A percentile compares a stretch with the other conserved stretches of the same genome.
Evolutionary conservation across 2,888 invertebrate genomes (phyloP).

Genomic region (Osedax frankpressi): DNA sequence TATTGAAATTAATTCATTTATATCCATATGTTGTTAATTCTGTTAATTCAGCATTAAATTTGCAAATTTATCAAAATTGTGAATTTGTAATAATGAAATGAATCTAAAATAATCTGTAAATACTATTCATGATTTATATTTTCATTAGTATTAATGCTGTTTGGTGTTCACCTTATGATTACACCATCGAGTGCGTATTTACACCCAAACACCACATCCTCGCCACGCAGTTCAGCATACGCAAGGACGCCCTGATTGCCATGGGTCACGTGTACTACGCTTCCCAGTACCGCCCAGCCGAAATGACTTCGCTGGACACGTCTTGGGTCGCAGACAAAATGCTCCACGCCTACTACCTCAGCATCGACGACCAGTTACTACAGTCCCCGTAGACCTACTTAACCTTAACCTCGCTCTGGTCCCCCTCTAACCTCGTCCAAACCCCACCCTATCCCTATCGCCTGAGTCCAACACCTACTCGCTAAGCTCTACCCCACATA

Average conservation of each 20-base stretch:
- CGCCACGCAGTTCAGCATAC: slow-evolving; percentile 65
- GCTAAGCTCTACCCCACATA: background rate
- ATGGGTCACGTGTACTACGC: slow-evolving; percentile 83
- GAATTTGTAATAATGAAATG: too few species aligned
- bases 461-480: background rate
- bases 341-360: slow-evolving; percentile 72
- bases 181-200: too few species aligned
- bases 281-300: slow-evolving; percentile 47
- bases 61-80: too few species aligned
- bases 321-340: slow-evolving; percentile 86
- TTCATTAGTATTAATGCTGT: too few species aligned
- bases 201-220: background rate
- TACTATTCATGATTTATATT: too few species aligned
- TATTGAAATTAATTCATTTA: too few species aligned
- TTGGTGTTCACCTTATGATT: too few species aligned
- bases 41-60: too few species aligned
- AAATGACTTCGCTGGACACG: slow-evolving; percentile 47
- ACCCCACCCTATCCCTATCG: background rate
- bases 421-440: background rate
- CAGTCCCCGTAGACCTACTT: background rate
- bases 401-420: background rate
- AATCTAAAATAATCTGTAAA: too few species aligned
- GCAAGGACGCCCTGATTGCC: slow-evolving; percentile 87
- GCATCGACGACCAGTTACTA: slow-evolving; percentile 68
- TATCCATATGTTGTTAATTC: too few species aligned